A percentile compares a stretch with the other conserved stretches of the same genome.
Conservation (phyloP, 1,140 invertebrate genomes). For the Sycophaga agraensis region DNA sequence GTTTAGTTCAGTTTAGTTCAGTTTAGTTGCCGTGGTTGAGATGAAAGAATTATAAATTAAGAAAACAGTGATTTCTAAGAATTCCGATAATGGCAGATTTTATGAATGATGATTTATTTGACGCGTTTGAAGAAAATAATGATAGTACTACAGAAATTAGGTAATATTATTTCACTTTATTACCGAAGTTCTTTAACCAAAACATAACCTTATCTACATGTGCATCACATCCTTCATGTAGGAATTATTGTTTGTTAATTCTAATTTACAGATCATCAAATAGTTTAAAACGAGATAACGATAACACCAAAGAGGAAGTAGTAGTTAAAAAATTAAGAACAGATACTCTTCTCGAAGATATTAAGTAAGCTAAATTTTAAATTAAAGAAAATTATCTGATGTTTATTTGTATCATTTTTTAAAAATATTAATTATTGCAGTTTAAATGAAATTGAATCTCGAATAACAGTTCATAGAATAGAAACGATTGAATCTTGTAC, state of each 20-base stretch:
- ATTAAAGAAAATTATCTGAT: neutral
- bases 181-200: neutral
- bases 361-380: constrained; percentile 41
- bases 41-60: too few relatives aligned
- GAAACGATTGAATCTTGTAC: constrained; percentile 87
- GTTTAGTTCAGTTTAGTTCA: too few relatives aligned
- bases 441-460: constrained; percentile 62
- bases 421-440: constrained; percentile 44
- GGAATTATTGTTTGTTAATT: neutral
- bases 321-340: constrained; percentile 35
- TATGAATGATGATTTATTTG: constrained; percentile 52
- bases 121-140: constrained; percentile 58
- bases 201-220: constrained; percentile 3
- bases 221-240: too few relatives aligned
- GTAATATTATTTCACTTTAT: neutral
- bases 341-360: constrained; percentile 51
- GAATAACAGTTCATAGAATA: constrained; percentile 82
- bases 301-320: constrained; percentile 29
- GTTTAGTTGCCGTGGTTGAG: too few relatives aligned
- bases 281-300: constrained; percentile 37
- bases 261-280: neutral
- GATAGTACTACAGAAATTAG: constrained; percentile 32
- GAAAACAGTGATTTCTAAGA: too few relatives aligned
- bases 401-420: constrained; percentile 17
- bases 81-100: constrained; percentile 25